Evolutionary conservation across 1,140 invertebrate species (phyloP), one percentile per base, ranked within the genome.

Genomic region (Galendromus occidentalis): DNA sequence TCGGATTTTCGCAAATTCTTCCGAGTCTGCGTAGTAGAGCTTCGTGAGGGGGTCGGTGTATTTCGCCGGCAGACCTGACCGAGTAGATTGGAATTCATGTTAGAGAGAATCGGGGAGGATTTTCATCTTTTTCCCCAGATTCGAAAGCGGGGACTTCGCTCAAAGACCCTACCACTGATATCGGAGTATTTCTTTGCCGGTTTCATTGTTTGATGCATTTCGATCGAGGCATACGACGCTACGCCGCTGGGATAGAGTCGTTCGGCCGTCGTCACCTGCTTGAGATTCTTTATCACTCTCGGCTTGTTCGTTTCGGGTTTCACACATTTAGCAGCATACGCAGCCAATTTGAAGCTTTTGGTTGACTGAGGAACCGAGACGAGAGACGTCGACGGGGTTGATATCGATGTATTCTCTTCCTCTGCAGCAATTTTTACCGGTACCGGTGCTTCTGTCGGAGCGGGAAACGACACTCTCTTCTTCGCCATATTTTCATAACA

Each of bases 181-280:
- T 94, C 91, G 0, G 90, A 93, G 76, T 93, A 93, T 72, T 92
- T 93, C 73, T 91, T 91, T 1, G 86, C 82, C 28, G 90, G 91
- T 74, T 84, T 85, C 51, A 33, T 14, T 2, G 51, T 59, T 17
- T 59, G 25, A 25, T 59, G 51, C 51, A 59, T 59, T 59, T 59
- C 51, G 14, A 59, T 59, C 1, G 51, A 59, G n/a, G 17, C 51
- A 9, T 59, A 59, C 14, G 51, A 59, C 25, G 51, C 51, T 9
- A 59, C 51, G 14, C 51, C 51, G 9, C 51, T 59, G 1, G 51
- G 51, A 9, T 59, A 59, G 6, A 59, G 33, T 17, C 51, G 51
- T 22, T 59, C 51, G 51, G 51, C 51, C 14, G 51, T 59, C 25
- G 51, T 59, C 14, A 59, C 51, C 20, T 59, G 51, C 25, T 59